Conservation (phyloP, 2,113 vertebrate species). For the Onychorhynchus coronatus region DNA sequence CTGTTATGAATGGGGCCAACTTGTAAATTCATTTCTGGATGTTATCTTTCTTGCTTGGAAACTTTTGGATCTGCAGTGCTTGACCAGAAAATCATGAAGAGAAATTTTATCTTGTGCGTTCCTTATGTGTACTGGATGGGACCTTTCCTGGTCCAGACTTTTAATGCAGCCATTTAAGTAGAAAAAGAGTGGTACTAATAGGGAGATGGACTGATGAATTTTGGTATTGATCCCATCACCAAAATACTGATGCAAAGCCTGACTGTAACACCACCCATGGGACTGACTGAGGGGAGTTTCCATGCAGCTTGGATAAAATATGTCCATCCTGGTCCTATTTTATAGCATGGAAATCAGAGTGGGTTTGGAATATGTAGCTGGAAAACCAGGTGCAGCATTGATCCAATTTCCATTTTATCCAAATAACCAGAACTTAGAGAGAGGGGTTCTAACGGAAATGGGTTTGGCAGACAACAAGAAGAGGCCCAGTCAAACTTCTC, state of each 20-base stretch:
- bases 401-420: constrained; percentile 19
- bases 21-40: not conserved
- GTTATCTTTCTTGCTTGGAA: not conserved
- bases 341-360: not conserved
- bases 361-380: not conserved
- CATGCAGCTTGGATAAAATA: not conserved
- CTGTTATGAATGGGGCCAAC: not conserved
- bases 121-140: not conserved
- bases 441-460: not conserved
- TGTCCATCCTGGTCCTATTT: not conserved
- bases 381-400: constrained; percentile 45
- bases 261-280: fast-evolving
- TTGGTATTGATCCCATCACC: not conserved
- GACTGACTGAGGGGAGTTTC: not conserved
- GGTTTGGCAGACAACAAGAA: not conserved
- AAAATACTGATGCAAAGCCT: not conserved
- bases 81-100: not conserved
- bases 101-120: not conserved
- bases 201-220: not conserved
- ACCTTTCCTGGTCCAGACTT: not conserved
- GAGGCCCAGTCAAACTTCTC: not conserved
- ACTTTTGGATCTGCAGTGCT: not conserved
- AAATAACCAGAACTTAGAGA: not conserved
- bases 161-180: not conserved
- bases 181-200: not conserved